A percentile compares a stretch with the other conserved stretches of the same genome.
phyloP scores from a whole-genome alignment of 2,888 invertebrate genomes.

The Amiota minor region DNA sequence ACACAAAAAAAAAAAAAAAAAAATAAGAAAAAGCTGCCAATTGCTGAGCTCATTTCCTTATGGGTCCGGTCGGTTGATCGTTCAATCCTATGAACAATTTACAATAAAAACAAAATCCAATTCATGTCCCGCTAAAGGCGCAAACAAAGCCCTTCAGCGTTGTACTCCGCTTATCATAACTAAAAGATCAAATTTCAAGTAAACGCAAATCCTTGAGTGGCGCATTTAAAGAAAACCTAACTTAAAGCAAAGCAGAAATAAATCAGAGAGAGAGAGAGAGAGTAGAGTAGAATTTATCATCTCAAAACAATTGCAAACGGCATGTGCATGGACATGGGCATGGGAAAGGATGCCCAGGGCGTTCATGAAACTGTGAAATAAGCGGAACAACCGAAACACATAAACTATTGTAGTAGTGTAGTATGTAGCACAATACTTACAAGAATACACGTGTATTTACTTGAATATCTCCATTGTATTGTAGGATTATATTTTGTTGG shows the following conservation, averaged over 20 bases:
- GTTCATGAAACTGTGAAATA: neutral
- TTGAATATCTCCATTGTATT: too few relatives aligned
- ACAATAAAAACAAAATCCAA: neutral
- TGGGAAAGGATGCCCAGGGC: conserved; percentile 18
- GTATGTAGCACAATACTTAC: too few relatives aligned
- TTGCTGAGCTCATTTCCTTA: neutral
- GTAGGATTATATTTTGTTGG: too few relatives aligned
- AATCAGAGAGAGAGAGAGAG: neutral
- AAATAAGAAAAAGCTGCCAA: conserved; percentile 24
- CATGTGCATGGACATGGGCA: neutral
- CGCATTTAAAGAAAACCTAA: neutral
- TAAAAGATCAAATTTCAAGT: conserved; percentile 60
- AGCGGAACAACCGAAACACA: too few relatives aligned
- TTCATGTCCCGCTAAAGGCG: conserved; percentile 15
- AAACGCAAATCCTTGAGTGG: conserved; percentile 17
- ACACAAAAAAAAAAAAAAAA: too few relatives aligned
- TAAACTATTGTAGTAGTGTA: too few relatives aligned
- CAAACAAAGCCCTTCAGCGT: neutral
- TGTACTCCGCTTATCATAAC: conserved; percentile 53
- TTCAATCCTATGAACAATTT: too few relatives aligned
- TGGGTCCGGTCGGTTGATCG: neutral
- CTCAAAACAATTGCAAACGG: too few relatives aligned
- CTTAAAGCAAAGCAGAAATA: neutral
- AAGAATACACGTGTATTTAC: too few relatives aligned
- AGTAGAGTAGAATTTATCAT: neutral